Percentiles rank a stretch among this genome's conserved stretches.
These are phyloP conservation scores for Axis porcinus DNA, from an alignment of 2,113 vertebrate genomes.

Conservation along the genomic window DNA sequence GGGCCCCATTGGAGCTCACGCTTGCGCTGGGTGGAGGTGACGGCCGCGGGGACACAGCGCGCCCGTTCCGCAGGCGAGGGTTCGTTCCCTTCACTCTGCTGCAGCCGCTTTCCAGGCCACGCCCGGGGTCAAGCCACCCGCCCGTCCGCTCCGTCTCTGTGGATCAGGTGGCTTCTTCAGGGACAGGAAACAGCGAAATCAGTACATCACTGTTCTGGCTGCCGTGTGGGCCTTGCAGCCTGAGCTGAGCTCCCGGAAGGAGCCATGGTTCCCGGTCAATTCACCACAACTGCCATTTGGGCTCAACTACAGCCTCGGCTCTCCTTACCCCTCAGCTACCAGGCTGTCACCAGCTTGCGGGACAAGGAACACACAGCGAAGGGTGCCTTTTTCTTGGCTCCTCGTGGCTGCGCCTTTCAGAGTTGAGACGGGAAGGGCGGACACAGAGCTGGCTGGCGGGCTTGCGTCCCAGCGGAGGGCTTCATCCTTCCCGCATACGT, in stretches of 20 bases:
- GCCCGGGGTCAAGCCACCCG: conserved; percentile 42
- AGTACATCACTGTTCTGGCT: background rate
- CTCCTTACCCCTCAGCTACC: background rate
- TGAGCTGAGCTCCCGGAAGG: background rate
- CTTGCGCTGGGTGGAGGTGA: background rate
- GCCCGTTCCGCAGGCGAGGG: background rate
- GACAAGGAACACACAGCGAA: background rate
- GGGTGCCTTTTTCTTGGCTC: background rate
- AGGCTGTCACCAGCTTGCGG: background rate
- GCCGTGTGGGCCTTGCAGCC: background rate
- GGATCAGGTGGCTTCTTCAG: conserved; percentile 31
- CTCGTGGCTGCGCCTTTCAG: background rate
- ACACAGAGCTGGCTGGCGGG: fast-evolving
- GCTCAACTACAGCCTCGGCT: background rate
- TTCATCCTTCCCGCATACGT: background rate
- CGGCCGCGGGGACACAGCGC: fast-evolving
- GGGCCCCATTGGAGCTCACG: background rate
- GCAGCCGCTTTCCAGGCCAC: conserved; percentile 37
- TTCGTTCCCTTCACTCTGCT: conserved; percentile 21
- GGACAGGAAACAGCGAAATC: background rate
- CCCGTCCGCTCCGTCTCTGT: background rate
- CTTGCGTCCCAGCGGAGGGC: background rate
- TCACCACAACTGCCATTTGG: background rate
- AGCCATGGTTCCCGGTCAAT: conserved; percentile 14
- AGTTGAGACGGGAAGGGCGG: background rate